A percentile compares a stretch with the other conserved stretches of the same genome.
These are phyloP conservation scores for Syrphus vitripennis DNA, from an alignment of 2,888 invertebrate species.

Conservation along the genomic window DNA sequence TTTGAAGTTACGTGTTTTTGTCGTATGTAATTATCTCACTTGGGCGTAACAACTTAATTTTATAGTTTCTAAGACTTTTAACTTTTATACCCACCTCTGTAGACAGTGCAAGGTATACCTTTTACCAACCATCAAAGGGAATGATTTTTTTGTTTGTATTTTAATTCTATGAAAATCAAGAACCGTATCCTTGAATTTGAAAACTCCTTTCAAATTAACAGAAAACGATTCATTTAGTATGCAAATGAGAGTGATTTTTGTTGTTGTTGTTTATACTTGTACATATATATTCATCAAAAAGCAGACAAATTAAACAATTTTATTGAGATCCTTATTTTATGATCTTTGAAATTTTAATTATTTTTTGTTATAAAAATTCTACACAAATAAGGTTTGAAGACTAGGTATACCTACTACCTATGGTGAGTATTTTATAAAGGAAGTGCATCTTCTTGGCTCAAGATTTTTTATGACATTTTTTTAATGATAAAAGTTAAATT, in stretches of 20 bases:
- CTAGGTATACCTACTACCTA: neutral
- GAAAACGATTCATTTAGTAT: slow-evolving; percentile 54
- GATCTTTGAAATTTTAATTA: slow-evolving; percentile 61
- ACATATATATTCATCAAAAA: slow-evolving; percentile 24
- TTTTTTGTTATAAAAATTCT: slow-evolving; percentile 39
- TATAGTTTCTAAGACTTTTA: slow-evolving; percentile 40
- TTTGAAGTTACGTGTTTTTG: slow-evolving; percentile 56
- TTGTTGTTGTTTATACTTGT: neutral
- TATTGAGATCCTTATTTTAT: slow-evolving; percentile 62
- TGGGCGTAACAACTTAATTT: slow-evolving; percentile 60
- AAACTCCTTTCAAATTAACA: slow-evolving; percentile 36
- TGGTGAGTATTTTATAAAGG: neutral
- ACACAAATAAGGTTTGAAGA: neutral
- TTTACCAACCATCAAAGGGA: slow-evolving; percentile 45
- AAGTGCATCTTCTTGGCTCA: slow-evolving; percentile 37
- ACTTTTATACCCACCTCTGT: neutral
- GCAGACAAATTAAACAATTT: slow-evolving; percentile 71
- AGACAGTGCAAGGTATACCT: neutral
- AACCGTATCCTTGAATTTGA: slow-evolving; percentile 17
- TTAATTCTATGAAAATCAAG: slow-evolving; percentile 18
- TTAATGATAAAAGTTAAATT: slow-evolving; percentile 70
- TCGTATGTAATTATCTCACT: slow-evolving; percentile 58
- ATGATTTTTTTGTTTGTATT: neutral
- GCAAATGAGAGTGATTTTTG: slow-evolving; percentile 42
- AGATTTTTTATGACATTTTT: slow-evolving; percentile 55